Conservation (phyloP, 2,113 vertebrate genomes). For the Sialia sialis region DNA sequence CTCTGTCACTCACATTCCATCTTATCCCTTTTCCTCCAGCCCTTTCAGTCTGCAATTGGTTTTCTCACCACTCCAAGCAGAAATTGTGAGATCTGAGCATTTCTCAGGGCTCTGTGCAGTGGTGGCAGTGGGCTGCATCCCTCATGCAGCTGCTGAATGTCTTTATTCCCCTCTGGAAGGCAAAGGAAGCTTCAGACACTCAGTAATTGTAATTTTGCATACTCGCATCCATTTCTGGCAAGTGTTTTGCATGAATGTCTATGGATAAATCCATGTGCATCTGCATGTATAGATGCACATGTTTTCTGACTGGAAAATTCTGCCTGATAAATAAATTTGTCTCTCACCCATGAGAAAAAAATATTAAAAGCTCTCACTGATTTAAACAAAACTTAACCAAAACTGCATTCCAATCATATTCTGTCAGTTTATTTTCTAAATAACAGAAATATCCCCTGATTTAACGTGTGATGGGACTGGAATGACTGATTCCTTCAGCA, state of each 20-base stretch:
- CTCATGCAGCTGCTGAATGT: conserved; percentile 24
- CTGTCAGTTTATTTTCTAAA: not conserved
- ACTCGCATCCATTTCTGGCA: not conserved
- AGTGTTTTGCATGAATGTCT: not conserved
- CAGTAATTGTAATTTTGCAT: not conserved
- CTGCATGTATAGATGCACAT: not conserved
- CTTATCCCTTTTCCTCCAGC: not conserved
- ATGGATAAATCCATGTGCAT: not conserved
- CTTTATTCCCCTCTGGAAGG: conserved; percentile 24
- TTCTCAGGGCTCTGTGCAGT: not conserved
- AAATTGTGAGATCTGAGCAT: not conserved
- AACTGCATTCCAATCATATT: not conserved
- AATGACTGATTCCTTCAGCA: not conserved
- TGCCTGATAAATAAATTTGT: not conserved
- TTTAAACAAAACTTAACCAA: not conserved
- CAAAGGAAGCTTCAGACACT: not conserved
- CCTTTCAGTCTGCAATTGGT: not conserved
- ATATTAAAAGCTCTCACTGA: not conserved
- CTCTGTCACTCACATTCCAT: conserved; percentile 41
- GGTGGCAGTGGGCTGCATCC: conserved; percentile 12
- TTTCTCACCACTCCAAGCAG: conserved; percentile 41
- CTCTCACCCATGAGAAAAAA: not conserved
- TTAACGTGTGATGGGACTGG: not conserved
- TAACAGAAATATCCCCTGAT: not conserved
- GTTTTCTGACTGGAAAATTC: conserved; percentile 16